These are phyloP conservation scores for Callyntrura guangdongensis DNA, from an alignment of 2,888 invertebrate genomes.

Conservation along the genomic window DNA sequence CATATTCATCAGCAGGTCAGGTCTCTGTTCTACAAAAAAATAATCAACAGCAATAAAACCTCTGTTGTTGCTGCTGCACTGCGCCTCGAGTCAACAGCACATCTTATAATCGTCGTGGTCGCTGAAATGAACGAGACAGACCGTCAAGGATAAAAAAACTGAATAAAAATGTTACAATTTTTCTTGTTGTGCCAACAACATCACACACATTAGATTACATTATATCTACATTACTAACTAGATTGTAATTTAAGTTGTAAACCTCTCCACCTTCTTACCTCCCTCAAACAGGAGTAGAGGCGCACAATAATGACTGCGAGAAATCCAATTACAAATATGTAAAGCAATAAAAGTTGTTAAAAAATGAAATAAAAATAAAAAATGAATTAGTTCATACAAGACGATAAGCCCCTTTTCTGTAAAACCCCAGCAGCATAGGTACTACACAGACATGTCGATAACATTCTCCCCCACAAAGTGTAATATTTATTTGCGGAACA, in stretches of 20 bases:
- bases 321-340: conserved; percentile 52
- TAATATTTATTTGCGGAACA: conserved; percentile 57
- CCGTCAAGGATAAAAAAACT: conserved; percentile 19
- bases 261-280: conserved; percentile 17
- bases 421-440: background rate
- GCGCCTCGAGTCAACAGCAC: conserved; percentile 39
- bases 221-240: conserved; percentile 29
- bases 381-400: conserved; percentile 59
- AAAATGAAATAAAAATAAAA: conserved; percentile 39
- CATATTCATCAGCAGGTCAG: conserved; percentile 48
- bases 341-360: conserved; percentile 34
- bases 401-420: background rate
- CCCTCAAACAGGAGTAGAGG: background rate
- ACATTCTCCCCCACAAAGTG: background rate
- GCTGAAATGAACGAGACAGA: background rate
- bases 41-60: conserved; percentile 32
- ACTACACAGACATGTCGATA: background rate
- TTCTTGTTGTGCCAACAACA: conserved; percentile 45
- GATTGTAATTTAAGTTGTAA: conserved; percentile 45
- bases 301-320: background rate
- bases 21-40: conserved; percentile 25
- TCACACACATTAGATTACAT: conserved; percentile 14
- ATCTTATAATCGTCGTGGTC: background rate
- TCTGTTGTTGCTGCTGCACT: conserved; percentile 4
- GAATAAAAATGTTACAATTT: conserved; percentile 16